Base-by-base conservation (phyloP, 2,888 invertebrate genomes). In the Megastigmus dorsalis region DNA sequence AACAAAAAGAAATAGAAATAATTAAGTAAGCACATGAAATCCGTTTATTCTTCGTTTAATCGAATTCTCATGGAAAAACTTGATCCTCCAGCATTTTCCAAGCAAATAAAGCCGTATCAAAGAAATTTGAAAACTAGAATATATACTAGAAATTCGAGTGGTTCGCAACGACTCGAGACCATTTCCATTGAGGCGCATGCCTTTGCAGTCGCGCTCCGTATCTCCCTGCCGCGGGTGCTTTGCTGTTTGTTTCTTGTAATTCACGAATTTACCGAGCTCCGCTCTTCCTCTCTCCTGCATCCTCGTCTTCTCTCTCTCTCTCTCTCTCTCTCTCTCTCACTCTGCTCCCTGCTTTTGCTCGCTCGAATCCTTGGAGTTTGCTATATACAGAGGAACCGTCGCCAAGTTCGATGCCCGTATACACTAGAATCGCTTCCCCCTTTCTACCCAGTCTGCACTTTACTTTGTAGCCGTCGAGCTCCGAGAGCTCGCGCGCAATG, bases 221-320 rank as follows among this genome's bases (percentile, higher is more conserved):
- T 60, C 38, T 60, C 38, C 30, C 59, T 33, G 33, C 45, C 65
- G 36, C 63, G 28, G 52, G 23, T 69, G 59, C 55, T 74, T 76
- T 74, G 62, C 77, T 82, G 79, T 83, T 83, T 82, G 81, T 82
- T 83, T 81, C 81, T 78, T 75, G 77, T 81, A 80, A 83, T 82
- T 82, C 80, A 77, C 80, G 80, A 81, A 80, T 80, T 81, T 79
- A 63, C 57, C 68, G 6, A 54, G 18, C 20, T 36, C 9, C 1
- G 60, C 13, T 36, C 33, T 18, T 26, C 59, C 71, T 18, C 72
- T 69, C 65, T 75, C 45, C 43, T 57, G 74, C 57, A 13, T 48
- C 41, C 50, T 26, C 50, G 63, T 63, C 18, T 62, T 38, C 15
- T 10, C 30, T 36, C 26, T 38, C 26, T 28, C 15, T 30, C 28